These are phyloP conservation scores for Oasisia sp. DNA, from an alignment of 2,888 invertebrate species.

Conservation along the genomic window DNA sequence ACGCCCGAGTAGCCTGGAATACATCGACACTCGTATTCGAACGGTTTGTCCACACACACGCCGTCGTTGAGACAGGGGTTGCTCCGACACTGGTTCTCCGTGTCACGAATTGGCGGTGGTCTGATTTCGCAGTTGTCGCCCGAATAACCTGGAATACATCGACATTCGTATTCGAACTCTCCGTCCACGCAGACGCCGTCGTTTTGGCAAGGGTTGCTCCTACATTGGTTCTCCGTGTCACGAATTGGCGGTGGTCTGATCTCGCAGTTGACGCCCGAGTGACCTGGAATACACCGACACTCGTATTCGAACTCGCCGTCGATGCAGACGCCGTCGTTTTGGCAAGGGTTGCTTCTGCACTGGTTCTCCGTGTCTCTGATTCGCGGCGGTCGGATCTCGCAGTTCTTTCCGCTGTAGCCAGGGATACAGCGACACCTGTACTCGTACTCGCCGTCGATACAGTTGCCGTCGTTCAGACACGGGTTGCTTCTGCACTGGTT, in stretches of 20 bases:
- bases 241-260: slow-evolving; percentile 41
- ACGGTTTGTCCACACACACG: slow-evolving; percentile 55
- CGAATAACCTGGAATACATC: slow-evolving; percentile 53
- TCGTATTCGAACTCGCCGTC: slow-evolving; percentile 57
- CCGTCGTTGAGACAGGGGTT: slow-evolving; percentile 57
- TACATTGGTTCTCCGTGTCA: slow-evolving; percentile 47
- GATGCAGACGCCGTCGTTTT: slow-evolving; percentile 54
- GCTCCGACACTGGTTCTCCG: slow-evolving; percentile 47
- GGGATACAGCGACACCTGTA: slow-evolving; percentile 55
- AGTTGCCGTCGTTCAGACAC: slow-evolving; percentile 55
- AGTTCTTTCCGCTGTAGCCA: slow-evolving; percentile 55
- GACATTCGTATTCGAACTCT: slow-evolving; percentile 54
- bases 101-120: slow-evolving; percentile 32
- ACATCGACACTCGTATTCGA: slow-evolving; percentile 56
- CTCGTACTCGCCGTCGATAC: slow-evolving; percentile 57
- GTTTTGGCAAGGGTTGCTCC: slow-evolving; percentile 53
- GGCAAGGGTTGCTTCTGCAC: slow-evolving; percentile 53
- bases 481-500: slow-evolving; percentile 52
- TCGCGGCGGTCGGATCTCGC: slow-evolving; percentile 48
- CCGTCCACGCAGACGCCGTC: slow-evolving; percentile 57
- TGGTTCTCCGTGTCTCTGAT: slow-evolving; percentile 40
- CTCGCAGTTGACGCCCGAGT: slow-evolving; percentile 54
- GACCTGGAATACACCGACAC: slow-evolving; percentile 54
- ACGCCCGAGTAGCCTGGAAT: slow-evolving; percentile 37
- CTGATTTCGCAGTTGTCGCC: slow-evolving; percentile 56